These are phyloP conservation scores for Dendrocincla fuliginosa DNA, from an alignment of 2,797 vertebrate genomes.

Conservation along the genomic window DNA sequence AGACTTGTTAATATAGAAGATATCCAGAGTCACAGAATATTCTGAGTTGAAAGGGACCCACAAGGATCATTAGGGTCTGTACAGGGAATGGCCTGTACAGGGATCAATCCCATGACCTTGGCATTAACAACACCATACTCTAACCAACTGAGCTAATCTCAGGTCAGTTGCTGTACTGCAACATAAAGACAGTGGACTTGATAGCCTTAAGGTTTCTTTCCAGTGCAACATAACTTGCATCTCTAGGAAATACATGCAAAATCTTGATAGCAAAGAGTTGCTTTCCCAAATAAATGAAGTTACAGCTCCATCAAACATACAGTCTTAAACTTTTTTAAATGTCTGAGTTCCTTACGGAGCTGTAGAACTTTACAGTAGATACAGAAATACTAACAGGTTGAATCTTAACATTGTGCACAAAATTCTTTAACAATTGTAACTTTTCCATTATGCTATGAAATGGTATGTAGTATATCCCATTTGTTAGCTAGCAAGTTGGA, in stretches of 20 bases:
- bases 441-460: neutral
- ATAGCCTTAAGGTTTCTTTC: neutral
- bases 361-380: neutral
- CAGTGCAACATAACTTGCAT: neutral
- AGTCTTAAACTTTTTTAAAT: neutral
- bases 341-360: neutral
- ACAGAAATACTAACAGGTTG: neutral
- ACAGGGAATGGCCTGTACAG: neutral
- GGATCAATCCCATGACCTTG: neutral
- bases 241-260: neutral
- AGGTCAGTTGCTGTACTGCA: neutral
- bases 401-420: neutral
- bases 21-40: neutral
- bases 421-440: neutral
- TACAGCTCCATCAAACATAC: neutral
- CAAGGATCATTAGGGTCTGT: neutral
- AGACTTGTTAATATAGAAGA: neutral
- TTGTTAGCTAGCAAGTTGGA: neutral
- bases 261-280: neutral
- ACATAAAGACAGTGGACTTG: neutral
- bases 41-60: neutral
- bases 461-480: neutral
- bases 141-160: neutral
- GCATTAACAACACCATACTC: neutral
- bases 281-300: neutral